These are phyloP conservation scores for Apostichopus californicus DNA, from an alignment of 35 echinoderm and acorn worm species.

Conservation along the genomic window DNA sequence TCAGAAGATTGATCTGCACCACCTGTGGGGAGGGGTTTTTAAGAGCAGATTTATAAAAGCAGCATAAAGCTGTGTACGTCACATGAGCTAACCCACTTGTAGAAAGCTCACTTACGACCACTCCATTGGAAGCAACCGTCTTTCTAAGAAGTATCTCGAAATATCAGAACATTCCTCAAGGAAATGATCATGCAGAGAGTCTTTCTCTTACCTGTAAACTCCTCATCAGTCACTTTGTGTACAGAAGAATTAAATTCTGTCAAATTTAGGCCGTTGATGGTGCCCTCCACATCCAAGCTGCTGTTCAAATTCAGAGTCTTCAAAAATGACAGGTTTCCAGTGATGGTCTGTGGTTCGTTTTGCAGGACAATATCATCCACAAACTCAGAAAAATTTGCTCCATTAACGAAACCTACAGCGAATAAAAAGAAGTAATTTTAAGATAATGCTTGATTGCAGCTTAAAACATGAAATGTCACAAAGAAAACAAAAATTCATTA, in stretches of 20 bases:
- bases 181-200: neutral
- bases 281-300: neutral
- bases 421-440: neutral
- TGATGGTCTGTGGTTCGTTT: neutral
- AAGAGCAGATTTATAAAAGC: too few species aligned
- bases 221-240: neutral
- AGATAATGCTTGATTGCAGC: too few species aligned
- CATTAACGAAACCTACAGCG: conserved; percentile 22
- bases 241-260: conserved; percentile 21
- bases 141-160: too few species aligned
- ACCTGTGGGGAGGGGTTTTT: too few species aligned
- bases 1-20: too few species aligned
- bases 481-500: too few species aligned
- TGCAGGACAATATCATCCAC: conserved; percentile 10
- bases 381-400: conserved; percentile 1
- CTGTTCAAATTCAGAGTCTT: neutral
- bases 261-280: neutral
- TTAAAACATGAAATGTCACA: too few species aligned
- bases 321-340: neutral
- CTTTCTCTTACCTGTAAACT: neutral
- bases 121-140: too few species aligned
- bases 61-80: too few species aligned
- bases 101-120: too few species aligned
- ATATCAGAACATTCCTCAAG: too few species aligned
- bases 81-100: too few species aligned